Conservation (phyloP, 1,140 invertebrate species). For the Holotrichia oblita region DNA sequence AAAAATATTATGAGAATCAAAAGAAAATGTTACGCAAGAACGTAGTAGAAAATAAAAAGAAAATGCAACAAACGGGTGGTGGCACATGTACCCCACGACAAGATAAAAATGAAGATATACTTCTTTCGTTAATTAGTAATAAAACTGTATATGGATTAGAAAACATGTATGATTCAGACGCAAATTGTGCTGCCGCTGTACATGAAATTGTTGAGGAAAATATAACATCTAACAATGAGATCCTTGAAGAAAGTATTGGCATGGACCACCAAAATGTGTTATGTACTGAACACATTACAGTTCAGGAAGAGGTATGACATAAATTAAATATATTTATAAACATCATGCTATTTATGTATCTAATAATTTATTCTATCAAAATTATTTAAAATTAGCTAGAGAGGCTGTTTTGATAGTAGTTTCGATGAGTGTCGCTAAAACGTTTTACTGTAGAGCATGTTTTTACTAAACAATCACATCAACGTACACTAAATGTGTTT, state of each 20-base stretch:
- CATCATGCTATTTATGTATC: not conserved
- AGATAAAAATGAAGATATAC: constrained; percentile 12
- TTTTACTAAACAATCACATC: not conserved
- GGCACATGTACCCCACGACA: not conserved
- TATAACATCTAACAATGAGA: too few species aligned
- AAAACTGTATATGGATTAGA: constrained; percentile 42
- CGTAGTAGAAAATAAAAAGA: constrained; percentile 40
- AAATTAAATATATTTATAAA: constrained; percentile 11
- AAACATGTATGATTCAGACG: constrained; percentile 41
- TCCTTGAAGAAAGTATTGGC: not conserved
- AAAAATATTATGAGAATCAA: constrained; percentile 44
- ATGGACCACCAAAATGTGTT: not conserved
- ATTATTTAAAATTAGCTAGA: not conserved
- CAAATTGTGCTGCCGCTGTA: not conserved
- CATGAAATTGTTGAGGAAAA: not conserved
- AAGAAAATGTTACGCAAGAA: constrained; percentile 39
- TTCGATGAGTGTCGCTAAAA: constrained; percentile 8
- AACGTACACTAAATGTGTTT: not conserved
- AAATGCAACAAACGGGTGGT: constrained; percentile 41
- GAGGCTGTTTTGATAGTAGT: not conserved
- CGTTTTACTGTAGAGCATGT: not conserved
- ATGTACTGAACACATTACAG: not conserved
- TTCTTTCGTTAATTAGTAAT: constrained; percentile 41
- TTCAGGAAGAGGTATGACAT: not conserved
- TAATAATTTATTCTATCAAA: not conserved